phyloP scores from a whole-genome alignment of 2,888 invertebrate species.

The Caenorhabditis sp. region DNA sequence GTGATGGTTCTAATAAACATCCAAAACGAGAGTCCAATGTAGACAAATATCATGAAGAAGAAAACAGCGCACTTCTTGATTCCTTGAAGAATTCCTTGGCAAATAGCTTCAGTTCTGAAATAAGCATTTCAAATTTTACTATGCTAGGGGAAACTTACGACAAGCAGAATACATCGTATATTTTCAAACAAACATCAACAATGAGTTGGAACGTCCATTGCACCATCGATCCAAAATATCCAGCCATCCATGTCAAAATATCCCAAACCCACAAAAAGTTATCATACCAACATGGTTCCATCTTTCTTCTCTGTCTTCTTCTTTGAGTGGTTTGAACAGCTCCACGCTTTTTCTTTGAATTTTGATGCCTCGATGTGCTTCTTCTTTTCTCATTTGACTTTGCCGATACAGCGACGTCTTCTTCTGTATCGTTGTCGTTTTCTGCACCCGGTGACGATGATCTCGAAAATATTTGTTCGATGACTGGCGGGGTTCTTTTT shows the following conservation, averaged over 20 bases:
- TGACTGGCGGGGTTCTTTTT: slow-evolving; percentile 26
- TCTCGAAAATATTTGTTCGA: slow-evolving; percentile 30
- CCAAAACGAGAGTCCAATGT: not conserved
- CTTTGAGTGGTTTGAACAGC: slow-evolving; percentile 13
- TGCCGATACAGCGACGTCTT: slow-evolving; percentile 12
- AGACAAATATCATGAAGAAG: not conserved
- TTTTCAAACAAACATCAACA: slow-evolving; percentile 45
- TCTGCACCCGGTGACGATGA: slow-evolving; percentile 27
- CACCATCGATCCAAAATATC: slow-evolving; percentile 10
- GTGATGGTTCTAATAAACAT: slow-evolving; percentile 7
- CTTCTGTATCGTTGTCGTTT: slow-evolving; percentile 24
- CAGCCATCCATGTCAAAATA: not conserved
- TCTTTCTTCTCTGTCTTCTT: slow-evolving; percentile 24
- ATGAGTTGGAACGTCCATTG: slow-evolving; percentile 49
- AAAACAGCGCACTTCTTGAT: not conserved
- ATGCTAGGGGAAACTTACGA: too few species aligned
- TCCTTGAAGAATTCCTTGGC: not conserved
- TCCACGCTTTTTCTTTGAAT: slow-evolving; percentile 20
- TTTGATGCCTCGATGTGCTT: slow-evolving; percentile 9
- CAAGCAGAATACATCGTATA: slow-evolving; percentile 24
- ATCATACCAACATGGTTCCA: slow-evolving; percentile 20
- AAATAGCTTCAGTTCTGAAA: slow-evolving; percentile 6
- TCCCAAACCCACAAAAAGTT: slow-evolving; percentile 2
- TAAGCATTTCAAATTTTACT: not conserved
- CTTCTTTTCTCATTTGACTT: slow-evolving; percentile 3